Evolutionary conservation across 2,888 invertebrate species (phyloP), one percentile per base, ranked within the genome.

Genomic region (Agriotes lineatus): DNA sequence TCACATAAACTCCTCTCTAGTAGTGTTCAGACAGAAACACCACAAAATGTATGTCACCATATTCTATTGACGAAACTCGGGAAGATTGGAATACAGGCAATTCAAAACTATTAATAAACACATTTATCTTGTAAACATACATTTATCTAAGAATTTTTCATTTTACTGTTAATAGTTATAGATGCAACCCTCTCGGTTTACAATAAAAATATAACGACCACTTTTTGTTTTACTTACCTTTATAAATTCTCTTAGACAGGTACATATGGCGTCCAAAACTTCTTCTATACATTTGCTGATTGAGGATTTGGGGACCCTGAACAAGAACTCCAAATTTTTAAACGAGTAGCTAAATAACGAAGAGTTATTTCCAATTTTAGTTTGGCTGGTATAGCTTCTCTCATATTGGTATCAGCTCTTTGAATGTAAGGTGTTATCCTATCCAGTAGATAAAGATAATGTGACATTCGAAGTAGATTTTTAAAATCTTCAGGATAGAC

Each of bases 341-440:
- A 72, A 73, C 12, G 64, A 71, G 60, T 69, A 64, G 14, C 72
- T 69, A n/a, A n/a, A n/a, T n/a, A n/a, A n/a, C n/a, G n/a, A n/a
- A n/a, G n/a, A n/a, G n/a, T n/a, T n/a, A n/a, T n/a, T n/a, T n/a
- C n/a, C n/a, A n/a, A n/a, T n/a, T n/a, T n/a, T n/a, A n/a, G n/a
- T n/a, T n/a, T n/a, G n/a, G n/a, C n/a, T n/a, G n/a, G n/a, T n/a
- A n/a, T n/a, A n/a, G n/a, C n/a, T n/a, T n/a, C n/a, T n/a, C n/a
- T n/a, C n/a, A n/a, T n/a, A n/a, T n/a, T n/a, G n/a, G n/a, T n/a
- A n/a, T n/a, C n/a, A n/a, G n/a, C n/a, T n/a, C n/a, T n/a, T n/a
- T n/a, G n/a, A n/a, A n/a, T n/a, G n/a, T n/a, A n/a, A n/a, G n/a
- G n/a, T 10, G 63, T 52, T 56, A 39, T 65, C 66, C 33, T 39